These are phyloP conservation scores for Priocnemis perturbator DNA, from an alignment of 2,888 invertebrate genomes.

Conservation along the genomic window DNA sequence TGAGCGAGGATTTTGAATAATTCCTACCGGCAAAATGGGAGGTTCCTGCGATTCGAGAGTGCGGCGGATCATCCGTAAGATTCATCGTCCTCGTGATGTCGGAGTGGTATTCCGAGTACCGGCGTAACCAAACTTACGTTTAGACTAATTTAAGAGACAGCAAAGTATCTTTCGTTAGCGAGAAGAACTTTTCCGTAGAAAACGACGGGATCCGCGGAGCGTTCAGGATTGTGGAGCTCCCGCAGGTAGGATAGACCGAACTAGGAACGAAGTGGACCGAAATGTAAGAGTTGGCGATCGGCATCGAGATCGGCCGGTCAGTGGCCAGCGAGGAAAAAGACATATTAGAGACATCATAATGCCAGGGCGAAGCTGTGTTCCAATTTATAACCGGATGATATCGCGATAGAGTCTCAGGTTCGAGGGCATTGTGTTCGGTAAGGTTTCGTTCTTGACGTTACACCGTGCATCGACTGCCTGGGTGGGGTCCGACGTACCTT, in stretches of 20 bases:
- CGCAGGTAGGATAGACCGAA: conserved; percentile 2
- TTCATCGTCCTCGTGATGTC: conserved; percentile 1
- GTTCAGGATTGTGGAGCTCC: conserved; percentile 15
- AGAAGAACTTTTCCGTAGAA: neutral
- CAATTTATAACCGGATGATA: conserved; percentile 75
- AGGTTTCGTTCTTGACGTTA: conserved; percentile 63
- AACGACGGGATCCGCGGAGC: conserved; percentile 6
- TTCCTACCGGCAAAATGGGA: conserved; percentile 55
- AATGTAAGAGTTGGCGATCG: conserved; percentile 42
- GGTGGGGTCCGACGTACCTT: conserved; percentile 71
- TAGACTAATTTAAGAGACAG: no score
- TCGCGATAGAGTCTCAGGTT: conserved; percentile 74
- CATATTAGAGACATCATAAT: conserved; percentile 76
- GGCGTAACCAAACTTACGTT: neutral
- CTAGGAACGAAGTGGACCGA: conserved; percentile 17
- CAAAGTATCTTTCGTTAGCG: conserved; percentile 1
- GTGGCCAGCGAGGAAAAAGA: conserved; percentile 68
- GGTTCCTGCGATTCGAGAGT: neutral
- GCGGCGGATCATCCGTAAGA: conserved; percentile 34
- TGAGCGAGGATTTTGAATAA: conserved; percentile 72
- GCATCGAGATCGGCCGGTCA: conserved; percentile 46
- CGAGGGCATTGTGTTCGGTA: conserved; percentile 72
- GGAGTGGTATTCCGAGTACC: neutral
- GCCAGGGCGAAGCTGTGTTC: conserved; percentile 74
- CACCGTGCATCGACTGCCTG: conserved; percentile 66